These are phyloP conservation scores for Ia io DNA, from an alignment of 2,113 vertebrate species.

Conservation along the genomic window DNA sequence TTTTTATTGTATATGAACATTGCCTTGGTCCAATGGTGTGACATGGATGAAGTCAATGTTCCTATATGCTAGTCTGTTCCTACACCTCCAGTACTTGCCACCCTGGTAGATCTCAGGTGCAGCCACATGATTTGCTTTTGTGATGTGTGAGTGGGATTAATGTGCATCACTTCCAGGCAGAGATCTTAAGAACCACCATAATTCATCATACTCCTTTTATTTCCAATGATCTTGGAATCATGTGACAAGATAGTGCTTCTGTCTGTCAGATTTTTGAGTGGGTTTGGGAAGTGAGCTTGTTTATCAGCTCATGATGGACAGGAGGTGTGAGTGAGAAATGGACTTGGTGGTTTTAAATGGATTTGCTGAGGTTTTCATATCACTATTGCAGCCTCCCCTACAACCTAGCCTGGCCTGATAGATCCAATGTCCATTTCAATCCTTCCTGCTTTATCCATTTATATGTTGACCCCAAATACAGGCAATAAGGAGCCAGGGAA, in stretches of 20 bases:
- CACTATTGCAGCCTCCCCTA: not conserved
- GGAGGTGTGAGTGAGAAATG: not conserved
- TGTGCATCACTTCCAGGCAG: not conserved
- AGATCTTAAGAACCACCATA: not conserved
- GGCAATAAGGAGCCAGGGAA: not conserved
- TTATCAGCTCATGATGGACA: not conserved
- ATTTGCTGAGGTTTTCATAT: not conserved
- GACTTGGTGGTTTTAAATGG: not conserved
- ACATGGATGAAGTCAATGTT: not conserved
- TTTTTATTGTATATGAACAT: not conserved
- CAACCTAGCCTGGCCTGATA: too few species aligned
- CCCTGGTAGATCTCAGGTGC: not conserved
- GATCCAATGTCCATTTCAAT: not conserved
- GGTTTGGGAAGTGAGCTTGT: not conserved
- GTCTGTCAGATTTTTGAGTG: not conserved
- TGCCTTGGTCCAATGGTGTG: not conserved
- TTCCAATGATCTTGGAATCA: not conserved
- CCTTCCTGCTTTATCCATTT: not conserved
- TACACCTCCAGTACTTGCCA: not conserved
- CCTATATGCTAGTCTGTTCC: fast-evolving
- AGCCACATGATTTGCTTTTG: not conserved
- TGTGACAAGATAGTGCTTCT: not conserved
- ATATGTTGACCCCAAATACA: not conserved
- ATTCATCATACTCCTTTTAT: not conserved
- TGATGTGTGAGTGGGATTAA: not conserved